Evolutionary conservation across 2,797 vertebrate genomes (phyloP).

Genomic region (Silurus aristotelis): DNA sequence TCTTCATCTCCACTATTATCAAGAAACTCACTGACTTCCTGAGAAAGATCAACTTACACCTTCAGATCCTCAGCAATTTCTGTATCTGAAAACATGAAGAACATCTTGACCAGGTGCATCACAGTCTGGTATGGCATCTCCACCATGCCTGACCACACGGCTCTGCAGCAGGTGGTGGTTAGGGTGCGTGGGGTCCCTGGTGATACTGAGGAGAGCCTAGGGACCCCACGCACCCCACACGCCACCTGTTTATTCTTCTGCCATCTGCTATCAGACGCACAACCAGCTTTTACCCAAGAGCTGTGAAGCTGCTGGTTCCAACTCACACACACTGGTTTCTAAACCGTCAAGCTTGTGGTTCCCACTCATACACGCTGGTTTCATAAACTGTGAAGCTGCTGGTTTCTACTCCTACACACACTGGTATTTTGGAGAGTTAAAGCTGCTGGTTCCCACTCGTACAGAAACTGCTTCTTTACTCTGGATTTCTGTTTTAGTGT

Average conservation of each 20-base stretch:
- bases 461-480: not conserved
- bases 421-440: not conserved
- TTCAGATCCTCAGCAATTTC: too few relatives aligned
- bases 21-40: not conserved
- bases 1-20: not conserved
- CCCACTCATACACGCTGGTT: not conserved
- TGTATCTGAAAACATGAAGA: not conserved
- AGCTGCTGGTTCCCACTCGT: conserved; percentile 1
- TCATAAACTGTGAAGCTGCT: not conserved
- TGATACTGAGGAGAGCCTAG: not conserved
- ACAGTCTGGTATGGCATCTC: not conserved
- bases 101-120: not conserved
- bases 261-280: not conserved
- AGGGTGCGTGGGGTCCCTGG: not conserved
- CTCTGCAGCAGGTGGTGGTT: not conserved
- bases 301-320: not conserved
- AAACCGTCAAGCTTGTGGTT: not conserved
- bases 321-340: conserved; percentile 18
- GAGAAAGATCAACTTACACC: not conserved
- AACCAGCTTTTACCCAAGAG: conserved; percentile 5
- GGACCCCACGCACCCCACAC: not conserved
- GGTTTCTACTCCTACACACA: conserved; percentile 3
- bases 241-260: not conserved
- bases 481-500: not conserved
- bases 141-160: not conserved